Conservation (phyloP, 2,888 invertebrate genomes). For the Hirtodrosophila confusa region DNA sequence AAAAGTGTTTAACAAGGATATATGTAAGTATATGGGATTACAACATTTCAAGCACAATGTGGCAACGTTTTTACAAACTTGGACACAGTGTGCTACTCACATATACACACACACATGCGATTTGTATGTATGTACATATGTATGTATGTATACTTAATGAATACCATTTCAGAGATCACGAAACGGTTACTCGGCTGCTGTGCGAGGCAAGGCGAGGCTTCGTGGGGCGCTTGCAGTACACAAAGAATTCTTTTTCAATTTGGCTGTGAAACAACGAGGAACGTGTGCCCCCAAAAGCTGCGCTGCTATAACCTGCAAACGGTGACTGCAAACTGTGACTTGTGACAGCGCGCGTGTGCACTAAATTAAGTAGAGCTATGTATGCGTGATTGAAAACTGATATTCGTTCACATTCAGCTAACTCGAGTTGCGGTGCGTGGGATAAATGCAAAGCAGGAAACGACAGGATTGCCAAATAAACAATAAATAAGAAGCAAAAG, state of each 20-base stretch:
- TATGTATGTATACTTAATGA: conserved; percentile 9
- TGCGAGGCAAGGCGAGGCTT: conserved; percentile 48
- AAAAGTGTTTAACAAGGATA: too few relatives aligned
- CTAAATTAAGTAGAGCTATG: background rate
- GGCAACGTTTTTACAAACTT: conserved; percentile 10
- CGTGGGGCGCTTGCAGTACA: conserved; percentile 61
- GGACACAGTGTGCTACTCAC: conserved; percentile 29
- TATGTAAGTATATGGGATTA: too few relatives aligned
- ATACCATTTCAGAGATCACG: conserved; percentile 36
- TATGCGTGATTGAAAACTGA: too few relatives aligned
- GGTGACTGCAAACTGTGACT: conserved; percentile 5
- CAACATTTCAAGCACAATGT: too few relatives aligned
- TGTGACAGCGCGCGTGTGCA: background rate
- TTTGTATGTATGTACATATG: conserved; percentile 1
- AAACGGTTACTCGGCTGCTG: conserved; percentile 33
- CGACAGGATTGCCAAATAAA: conserved; percentile 31
- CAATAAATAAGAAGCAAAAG: background rate
- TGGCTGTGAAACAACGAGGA: conserved; percentile 82
- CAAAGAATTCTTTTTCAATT: conserved; percentile 79
- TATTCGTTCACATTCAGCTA: too few relatives aligned
- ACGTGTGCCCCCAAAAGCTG: conserved; percentile 37
- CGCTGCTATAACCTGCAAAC: background rate
- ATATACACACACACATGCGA: conserved; percentile 10
- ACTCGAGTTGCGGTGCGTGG: conserved; percentile 5
- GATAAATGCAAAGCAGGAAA: conserved; percentile 23